Conservation (phyloP, 2,113 vertebrate species). For the Monarcha castaneiventris region DNA sequence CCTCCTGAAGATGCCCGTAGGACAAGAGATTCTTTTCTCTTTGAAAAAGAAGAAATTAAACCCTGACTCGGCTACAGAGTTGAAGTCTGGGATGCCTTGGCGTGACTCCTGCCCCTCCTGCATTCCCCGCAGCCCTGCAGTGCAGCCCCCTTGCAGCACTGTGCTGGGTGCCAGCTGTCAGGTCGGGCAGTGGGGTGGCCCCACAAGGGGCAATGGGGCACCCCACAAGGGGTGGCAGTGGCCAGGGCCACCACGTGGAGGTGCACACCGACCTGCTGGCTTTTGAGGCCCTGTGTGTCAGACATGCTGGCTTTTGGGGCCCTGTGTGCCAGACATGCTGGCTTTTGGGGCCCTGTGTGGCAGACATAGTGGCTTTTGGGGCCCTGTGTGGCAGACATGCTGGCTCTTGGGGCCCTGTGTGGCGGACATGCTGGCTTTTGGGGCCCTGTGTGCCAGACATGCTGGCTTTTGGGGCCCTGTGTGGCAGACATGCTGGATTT, state of each 20-base stretch:
- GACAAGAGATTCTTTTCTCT: neutral
- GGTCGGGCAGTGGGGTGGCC: neutral
- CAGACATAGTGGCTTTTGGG: too few relatives aligned
- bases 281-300: rapidly evolving
- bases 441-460: too few relatives aligned
- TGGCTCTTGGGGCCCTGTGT: too few relatives aligned
- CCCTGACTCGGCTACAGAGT: neutral
- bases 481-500: too few relatives aligned
- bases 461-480: too few relatives aligned
- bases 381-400: too few relatives aligned
- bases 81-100: rapidly evolving
- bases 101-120: rapidly evolving
- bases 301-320: neutral
- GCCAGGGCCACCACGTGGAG: neutral
- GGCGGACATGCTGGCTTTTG: too few relatives aligned
- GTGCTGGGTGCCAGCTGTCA: neutral
- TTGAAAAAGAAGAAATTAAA: neutral
- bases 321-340: neutral
- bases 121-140: neutral
- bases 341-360: too few relatives aligned
- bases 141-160: neutral
- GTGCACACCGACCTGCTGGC: neutral
- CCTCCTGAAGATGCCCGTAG: neutral
- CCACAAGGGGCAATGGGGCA: too few relatives aligned
- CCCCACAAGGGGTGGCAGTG: neutral